Base-by-base conservation (phyloP, 2,888 invertebrate genomes). In the Drosophila imparisetae region DNA sequence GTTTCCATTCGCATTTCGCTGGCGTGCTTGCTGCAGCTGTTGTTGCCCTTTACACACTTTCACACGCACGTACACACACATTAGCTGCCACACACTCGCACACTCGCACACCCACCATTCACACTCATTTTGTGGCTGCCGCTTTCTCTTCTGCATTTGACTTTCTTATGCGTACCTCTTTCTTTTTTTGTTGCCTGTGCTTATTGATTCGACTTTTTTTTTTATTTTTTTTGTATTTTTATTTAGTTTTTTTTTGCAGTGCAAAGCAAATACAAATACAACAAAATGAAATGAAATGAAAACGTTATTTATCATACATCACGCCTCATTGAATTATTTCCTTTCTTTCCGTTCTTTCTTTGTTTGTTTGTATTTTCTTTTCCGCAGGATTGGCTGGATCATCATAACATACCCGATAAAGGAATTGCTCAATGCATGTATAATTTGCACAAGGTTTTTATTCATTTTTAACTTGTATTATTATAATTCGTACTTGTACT, bases 351-450 rank as follows among this genome's bases (percentile, higher is more conserved):
- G 27, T 38, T 66, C 36, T 38, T 68, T 73, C 63, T 80, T 40
- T 42, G 69, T 71, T 76, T 67, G 58, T 79, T 75, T 69, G 61
- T 72, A 67, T 32, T 75, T 81, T 82, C 79, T 88, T 91, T 90
- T 91, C 86, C 91, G 83, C 93, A 93, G 93, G 93, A 93, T 92
- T 93, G 93, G 93, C 92, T 93, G 92, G 92, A 93, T 91, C 90
- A 89, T 83, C 91, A 92, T 91, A 91, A 92, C 74, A 92, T 93
- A 92, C 92, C 93, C 83, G 93, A 92, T 89, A 91, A 83, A 85
- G 92, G 93, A 91, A 90, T 93, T 91, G 90, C 92, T 90, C 91
- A 92, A 91, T 93, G 93, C 93, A 93, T 92, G 92, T 92, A 92
- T 92, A 92, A 92, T 91, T 92, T 92, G 91, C 92, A 93, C 92